A percentile compares a stretch with the other conserved stretches of the same genome.
phyloP scores from a whole-genome alignment of 1,140 invertebrate species.

The Drosophila pallidifrons region DNA sequence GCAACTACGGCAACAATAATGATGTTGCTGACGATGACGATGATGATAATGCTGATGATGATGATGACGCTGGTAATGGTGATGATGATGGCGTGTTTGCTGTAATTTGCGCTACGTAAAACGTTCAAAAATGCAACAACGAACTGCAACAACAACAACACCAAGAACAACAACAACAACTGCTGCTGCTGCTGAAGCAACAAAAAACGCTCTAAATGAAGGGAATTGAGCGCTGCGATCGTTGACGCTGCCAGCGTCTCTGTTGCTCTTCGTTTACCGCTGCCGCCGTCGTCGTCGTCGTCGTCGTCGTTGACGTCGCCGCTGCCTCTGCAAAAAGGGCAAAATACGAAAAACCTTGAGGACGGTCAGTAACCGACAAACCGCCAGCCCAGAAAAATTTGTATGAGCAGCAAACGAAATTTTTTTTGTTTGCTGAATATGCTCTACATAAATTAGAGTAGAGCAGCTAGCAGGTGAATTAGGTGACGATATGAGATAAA shows the following conservation, averaged over 20 bases:
- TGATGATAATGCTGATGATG: conserved; percentile 25
- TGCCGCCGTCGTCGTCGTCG: conserved; percentile 27
- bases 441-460: neutral
- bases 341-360: conserved; percentile 85
- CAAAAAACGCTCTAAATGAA: conserved; percentile 81
- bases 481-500: neutral
- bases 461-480: neutral
- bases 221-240: conserved; percentile 81
- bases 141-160: conserved; percentile 64
- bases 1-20: conserved; percentile 23
- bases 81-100: conserved; percentile 82
- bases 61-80: conserved; percentile 54
- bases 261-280: conserved; percentile 25
- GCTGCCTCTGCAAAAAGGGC: conserved; percentile 71
- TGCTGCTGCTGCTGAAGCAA: conserved; percentile 48
- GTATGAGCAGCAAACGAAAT: conserved; percentile 78
- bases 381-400: conserved; percentile 83
- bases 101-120: conserved; percentile 83
- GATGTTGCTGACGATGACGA: conserved; percentile 14
- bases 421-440: conserved; percentile 63
- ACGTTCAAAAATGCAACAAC: conserved; percentile 82
- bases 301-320: conserved; percentile 44
- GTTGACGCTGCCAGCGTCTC: conserved; percentile 66
- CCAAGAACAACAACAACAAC: conserved; percentile 46
- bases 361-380: conserved; percentile 84